phyloP scores from a whole-genome alignment of 2,888 invertebrate genomes.

The Ormyrus pomaceus region DNA sequence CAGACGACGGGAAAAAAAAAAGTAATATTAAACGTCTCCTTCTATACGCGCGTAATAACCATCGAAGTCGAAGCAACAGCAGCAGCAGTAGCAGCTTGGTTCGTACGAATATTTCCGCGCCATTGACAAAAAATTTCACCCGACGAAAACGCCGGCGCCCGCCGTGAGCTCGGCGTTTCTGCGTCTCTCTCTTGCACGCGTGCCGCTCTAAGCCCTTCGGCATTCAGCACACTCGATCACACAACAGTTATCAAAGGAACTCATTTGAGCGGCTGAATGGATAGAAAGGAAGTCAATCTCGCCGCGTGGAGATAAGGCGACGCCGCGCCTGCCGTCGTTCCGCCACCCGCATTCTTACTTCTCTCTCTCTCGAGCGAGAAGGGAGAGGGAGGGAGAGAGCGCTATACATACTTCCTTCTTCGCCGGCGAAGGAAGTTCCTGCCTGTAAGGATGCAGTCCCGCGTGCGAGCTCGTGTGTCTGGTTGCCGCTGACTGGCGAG shows the following conservation, averaged over 20 bases:
- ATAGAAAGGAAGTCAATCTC: conserved; percentile 75
- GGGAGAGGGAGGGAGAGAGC: not conserved
- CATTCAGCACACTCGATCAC: conserved; percentile 74
- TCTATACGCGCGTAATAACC: conserved; percentile 16
- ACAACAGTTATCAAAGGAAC: conserved; percentile 76
- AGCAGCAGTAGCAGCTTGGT: not conserved
- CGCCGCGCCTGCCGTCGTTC: conserved; percentile 63
- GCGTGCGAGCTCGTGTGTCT: not conserved
- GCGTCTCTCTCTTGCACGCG: conserved; percentile 53
- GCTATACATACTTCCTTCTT: conserved; percentile 1
- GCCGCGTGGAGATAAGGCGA: conserved; percentile 73
- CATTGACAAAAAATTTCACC: conserved; percentile 27
- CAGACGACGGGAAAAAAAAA: not conserved
- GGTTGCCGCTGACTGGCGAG: not conserved
- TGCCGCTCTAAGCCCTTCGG: conserved; percentile 72
- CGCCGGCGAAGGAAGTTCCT: conserved; percentile 6
- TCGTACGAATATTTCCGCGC: conserved; percentile 41
- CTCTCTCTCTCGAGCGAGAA: conserved; percentile 10
- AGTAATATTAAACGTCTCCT: conserved; percentile 34
- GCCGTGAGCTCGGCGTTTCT: too few species aligned
- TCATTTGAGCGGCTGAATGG: conserved; percentile 75
- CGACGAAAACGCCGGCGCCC: too few species aligned
- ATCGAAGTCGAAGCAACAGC: not conserved
- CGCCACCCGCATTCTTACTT: conserved; percentile 54
- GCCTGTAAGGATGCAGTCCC: not conserved